Conservation (phyloP, 1,140 invertebrate genomes). For the Hycleus phaleratus region DNA sequence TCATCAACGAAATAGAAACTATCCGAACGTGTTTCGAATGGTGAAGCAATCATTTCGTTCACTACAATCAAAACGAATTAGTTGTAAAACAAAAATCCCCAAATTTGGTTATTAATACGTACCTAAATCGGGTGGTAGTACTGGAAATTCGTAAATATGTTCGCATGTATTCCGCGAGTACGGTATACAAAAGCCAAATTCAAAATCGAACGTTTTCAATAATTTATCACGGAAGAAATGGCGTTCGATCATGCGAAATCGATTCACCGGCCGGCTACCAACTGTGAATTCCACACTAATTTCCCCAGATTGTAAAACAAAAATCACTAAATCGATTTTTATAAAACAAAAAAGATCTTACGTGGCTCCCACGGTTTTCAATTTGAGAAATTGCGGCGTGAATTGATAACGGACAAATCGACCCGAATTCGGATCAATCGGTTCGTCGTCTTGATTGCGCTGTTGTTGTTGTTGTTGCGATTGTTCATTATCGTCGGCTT, state of each 20-base stretch:
- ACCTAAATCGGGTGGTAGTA: slow-evolving; percentile 79
- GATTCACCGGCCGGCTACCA: slow-evolving; percentile 82
- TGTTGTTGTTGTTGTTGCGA: slow-evolving; percentile 1
- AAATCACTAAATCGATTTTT: too few species aligned
- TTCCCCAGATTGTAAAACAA: too few species aligned
- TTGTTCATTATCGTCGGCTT: slow-evolving; percentile 56
- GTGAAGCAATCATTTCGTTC: slow-evolving; percentile 90
- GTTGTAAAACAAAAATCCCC: neutral
- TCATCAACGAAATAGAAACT: slow-evolving; percentile 99
- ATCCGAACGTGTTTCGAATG: slow-evolving; percentile 95
- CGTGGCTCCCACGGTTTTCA: slow-evolving; percentile 94
- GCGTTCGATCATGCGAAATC: slow-evolving; percentile 97
- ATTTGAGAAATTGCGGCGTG: slow-evolving; percentile 89
- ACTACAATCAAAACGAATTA: slow-evolving; percentile 54
- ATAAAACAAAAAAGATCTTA: slow-evolving; percentile 44
- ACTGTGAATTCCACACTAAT: slow-evolving; percentile 92
- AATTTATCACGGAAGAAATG: slow-evolving; percentile 92
- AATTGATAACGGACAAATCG: slow-evolving; percentile 97
- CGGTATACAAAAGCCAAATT: slow-evolving; percentile 98
- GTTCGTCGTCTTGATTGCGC: slow-evolving; percentile 52
- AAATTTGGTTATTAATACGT: slow-evolving; percentile 22
- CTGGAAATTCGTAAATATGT: slow-evolving; percentile 98
- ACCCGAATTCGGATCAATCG: slow-evolving; percentile 79
- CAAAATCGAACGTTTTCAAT: slow-evolving; percentile 98
- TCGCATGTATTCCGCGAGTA: slow-evolving; percentile 96